Evolutionary conservation across 2,113 vertebrate species (phyloP).

Genomic region (Ariopsis seemanni): DNA sequence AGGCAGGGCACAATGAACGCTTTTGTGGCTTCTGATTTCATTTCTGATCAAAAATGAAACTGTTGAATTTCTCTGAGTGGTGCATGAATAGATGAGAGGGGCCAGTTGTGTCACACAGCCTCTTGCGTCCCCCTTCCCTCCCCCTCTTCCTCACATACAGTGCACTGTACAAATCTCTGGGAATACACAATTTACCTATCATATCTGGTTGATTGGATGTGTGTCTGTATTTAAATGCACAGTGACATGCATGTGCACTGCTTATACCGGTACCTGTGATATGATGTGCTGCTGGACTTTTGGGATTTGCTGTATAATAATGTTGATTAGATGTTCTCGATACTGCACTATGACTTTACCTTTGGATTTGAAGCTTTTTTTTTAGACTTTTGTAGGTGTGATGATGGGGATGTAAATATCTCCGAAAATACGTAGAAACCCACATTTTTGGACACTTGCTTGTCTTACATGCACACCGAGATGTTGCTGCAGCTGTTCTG

Average conservation of each 20-base stretch:
- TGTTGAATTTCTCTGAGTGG: background rate
- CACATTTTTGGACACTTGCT: background rate
- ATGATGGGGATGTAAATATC: too few species aligned
- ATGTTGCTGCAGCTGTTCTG: background rate
- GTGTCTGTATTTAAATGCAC: background rate
- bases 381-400: too few species aligned
- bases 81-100: background rate
- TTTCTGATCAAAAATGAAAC: background rate
- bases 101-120: background rate
- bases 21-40: background rate
- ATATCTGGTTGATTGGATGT: background rate
- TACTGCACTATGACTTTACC: too few species aligned
- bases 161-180: too few species aligned
- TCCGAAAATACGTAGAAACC: too few species aligned
- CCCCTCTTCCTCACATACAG: too few species aligned
- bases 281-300: too few species aligned
- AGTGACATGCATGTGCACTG: background rate
- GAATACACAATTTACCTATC: background rate
- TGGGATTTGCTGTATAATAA: background rate
- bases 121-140: too few species aligned
- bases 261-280: too few species aligned
- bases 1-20: background rate
- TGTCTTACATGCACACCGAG: background rate
- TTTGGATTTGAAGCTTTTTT: too few species aligned
- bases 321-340: too few species aligned